Evolutionary conservation across 2,888 invertebrate genomes (phyloP).

Genomic region (Panorpa germanica): DNA sequence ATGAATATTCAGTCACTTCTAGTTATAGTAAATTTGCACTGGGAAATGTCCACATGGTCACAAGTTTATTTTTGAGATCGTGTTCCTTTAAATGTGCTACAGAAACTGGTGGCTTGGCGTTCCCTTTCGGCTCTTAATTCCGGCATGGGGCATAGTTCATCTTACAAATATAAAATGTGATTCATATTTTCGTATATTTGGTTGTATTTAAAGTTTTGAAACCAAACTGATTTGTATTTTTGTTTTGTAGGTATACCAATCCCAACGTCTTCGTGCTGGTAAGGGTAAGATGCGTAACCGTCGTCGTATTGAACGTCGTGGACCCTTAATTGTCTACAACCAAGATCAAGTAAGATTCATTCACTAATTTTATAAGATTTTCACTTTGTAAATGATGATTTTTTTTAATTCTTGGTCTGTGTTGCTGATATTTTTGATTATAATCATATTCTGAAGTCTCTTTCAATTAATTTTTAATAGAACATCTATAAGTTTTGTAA

Average conservation of each 20-base stretch:
- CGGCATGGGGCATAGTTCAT: too few relatives aligned
- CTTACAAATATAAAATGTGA: too few relatives aligned
- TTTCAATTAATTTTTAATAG: constrained; percentile 5
- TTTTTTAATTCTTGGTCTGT: constrained; percentile 16
- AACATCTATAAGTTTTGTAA: constrained; percentile 7
- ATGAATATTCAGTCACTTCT: constrained; percentile 7
- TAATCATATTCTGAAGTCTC: too few relatives aligned
- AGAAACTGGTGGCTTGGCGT: too few relatives aligned
- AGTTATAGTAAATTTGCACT: background rate
- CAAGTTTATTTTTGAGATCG: too few relatives aligned
- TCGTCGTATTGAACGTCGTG: constrained; percentile 86
- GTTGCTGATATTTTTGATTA: constrained; percentile 16
- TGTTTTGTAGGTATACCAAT: constrained; percentile 69
- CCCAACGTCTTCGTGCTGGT: constrained; percentile 92
- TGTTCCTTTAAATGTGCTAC: too few relatives aligned
- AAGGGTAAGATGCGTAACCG: constrained; percentile 99
- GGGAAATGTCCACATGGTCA: background rate
- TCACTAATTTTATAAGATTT: constrained; percentile 5
- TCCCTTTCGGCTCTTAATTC: too few relatives aligned
- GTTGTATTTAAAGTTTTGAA: too few relatives aligned
- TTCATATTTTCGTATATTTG: too few relatives aligned
- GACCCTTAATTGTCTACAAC: constrained; percentile 88
- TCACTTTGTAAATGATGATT: constrained; percentile 7
- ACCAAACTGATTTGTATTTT: too few relatives aligned
- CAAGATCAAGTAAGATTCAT: constrained; percentile 55